Evolutionary conservation across 2,113 vertebrate species (phyloP).

Genomic region (Misgurnus anguillicaudatus): DNA sequence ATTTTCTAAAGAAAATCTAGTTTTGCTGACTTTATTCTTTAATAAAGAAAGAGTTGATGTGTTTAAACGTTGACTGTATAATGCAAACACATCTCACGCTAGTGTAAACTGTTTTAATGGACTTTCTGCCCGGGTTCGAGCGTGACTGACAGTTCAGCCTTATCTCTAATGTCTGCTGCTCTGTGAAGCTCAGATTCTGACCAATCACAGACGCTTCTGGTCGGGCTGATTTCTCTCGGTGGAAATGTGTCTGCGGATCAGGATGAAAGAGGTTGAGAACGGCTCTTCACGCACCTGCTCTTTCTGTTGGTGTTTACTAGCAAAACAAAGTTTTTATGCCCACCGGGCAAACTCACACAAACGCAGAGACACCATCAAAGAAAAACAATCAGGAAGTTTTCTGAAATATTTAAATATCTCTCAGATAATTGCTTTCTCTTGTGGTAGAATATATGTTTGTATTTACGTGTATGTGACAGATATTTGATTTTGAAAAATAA

Average conservation of each 20-base stretch:
- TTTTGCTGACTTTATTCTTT: background rate
- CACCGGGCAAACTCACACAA: background rate
- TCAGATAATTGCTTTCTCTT: constrained; percentile 22
- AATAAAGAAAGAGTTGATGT: background rate
- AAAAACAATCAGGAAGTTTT: constrained; percentile 18
- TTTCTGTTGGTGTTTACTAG: background rate
- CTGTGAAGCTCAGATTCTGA: constrained; percentile 20
- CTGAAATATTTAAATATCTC: constrained; percentile 18
- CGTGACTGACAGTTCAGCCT: constrained; percentile 21
- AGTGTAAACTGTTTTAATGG: background rate
- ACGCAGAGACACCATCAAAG: background rate
- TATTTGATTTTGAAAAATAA: constrained; percentile 7
- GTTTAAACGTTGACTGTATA: background rate
- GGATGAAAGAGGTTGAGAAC: constrained; percentile 28
- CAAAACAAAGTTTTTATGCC: constrained; percentile 9
- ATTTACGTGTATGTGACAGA: background rate
- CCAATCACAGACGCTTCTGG: constrained; percentile 11
- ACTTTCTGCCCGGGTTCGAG: background rate
- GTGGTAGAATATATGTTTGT: background rate
- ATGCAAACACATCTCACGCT: background rate
- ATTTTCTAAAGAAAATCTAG: background rate
- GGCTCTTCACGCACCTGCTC: constrained; percentile 25
- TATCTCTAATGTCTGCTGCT: constrained; percentile 6
- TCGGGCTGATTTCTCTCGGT: constrained; percentile 24
- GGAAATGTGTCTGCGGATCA: constrained; percentile 11